These are phyloP conservation scores for Polyodon spathula DNA, from an alignment of 2,113 vertebrate genomes.

Conservation along the genomic window DNA sequence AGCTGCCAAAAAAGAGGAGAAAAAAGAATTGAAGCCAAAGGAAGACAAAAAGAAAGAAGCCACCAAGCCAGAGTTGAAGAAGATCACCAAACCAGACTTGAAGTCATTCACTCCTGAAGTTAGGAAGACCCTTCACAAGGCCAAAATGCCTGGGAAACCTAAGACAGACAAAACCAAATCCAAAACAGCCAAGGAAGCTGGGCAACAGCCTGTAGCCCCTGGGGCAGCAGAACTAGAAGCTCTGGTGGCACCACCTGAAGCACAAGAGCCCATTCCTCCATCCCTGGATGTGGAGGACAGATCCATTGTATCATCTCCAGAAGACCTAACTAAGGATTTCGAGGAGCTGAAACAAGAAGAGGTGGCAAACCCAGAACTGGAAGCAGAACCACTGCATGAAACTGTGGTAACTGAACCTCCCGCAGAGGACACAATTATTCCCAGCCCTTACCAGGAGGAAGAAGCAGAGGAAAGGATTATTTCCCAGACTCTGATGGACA, in stretches of 20 bases:
- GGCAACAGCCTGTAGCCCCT: constrained; percentile 48
- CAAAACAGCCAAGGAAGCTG: constrained; percentile 63
- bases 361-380: constrained; percentile 30
- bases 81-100: constrained; percentile 79
- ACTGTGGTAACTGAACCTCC: constrained; percentile 21
- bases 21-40: constrained; percentile 75
- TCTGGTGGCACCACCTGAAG: constrained; percentile 31
- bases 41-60: constrained; percentile 83
- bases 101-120: constrained; percentile 93
- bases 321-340: constrained; percentile 93
- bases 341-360: constrained; percentile 79
- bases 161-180: constrained; percentile 73
- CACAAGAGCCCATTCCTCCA: constrained; percentile 25
- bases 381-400: constrained; percentile 25
- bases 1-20: constrained; percentile 77
- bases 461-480: constrained; percentile 28
- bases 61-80: constrained; percentile 74
- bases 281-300: constrained; percentile 57
- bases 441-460: constrained; percentile 26
- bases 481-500: constrained; percentile 27
- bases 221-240: constrained; percentile 39
- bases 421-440: constrained; percentile 21
- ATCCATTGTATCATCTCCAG: constrained; percentile 78
- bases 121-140: constrained; percentile 86
- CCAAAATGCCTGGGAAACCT: constrained; percentile 73